These are phyloP conservation scores for Himalopsyche phryganea DNA, from an alignment of 1,140 invertebrate genomes.

Conservation along the genomic window DNA sequence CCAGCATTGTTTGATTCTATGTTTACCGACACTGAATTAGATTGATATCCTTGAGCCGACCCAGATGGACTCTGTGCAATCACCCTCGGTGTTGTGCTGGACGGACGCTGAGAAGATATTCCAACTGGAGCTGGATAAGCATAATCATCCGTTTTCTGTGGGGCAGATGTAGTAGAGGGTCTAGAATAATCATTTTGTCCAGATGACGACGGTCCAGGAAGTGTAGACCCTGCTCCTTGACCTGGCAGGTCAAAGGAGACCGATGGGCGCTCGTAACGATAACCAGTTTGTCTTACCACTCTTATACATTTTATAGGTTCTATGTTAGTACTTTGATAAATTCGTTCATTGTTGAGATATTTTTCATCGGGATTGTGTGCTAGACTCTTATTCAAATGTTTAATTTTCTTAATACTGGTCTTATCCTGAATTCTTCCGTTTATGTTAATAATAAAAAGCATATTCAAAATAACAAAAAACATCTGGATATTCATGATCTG, in stretches of 20 bases:
- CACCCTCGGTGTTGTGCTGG: slow-evolving; percentile 7
- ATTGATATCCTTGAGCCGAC: slow-evolving; percentile 4
- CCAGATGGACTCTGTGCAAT: too few relatives aligned
- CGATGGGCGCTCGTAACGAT: slow-evolving; percentile 26
- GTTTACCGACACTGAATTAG: neutral
- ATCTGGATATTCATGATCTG: neutral
- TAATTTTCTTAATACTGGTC: neutral
- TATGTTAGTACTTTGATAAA: too few relatives aligned
- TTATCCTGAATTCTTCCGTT: neutral
- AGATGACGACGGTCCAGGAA: neutral
- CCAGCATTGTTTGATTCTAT: slow-evolving; percentile 1
- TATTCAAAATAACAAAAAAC: neutral
- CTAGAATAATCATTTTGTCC: neutral
- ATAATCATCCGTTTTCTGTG: slow-evolving; percentile 7
- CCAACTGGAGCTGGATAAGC: slow-evolving; percentile 8
- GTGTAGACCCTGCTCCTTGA: slow-evolving; percentile 2
- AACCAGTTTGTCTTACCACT: slow-evolving; percentile 25
- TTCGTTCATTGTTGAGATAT: neutral
- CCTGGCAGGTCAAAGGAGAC: slow-evolving; percentile 23
- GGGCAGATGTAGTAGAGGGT: neutral
- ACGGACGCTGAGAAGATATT: neutral
- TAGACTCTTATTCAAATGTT: neutral
- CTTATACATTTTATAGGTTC: neutral
- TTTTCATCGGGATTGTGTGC: neutral
- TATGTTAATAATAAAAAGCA: neutral